A percentile compares a stretch with the other conserved stretches of the same genome.
phyloP scores from a whole-genome alignment of 2,113 vertebrate genomes.

The Dinomys branickii region DNA sequence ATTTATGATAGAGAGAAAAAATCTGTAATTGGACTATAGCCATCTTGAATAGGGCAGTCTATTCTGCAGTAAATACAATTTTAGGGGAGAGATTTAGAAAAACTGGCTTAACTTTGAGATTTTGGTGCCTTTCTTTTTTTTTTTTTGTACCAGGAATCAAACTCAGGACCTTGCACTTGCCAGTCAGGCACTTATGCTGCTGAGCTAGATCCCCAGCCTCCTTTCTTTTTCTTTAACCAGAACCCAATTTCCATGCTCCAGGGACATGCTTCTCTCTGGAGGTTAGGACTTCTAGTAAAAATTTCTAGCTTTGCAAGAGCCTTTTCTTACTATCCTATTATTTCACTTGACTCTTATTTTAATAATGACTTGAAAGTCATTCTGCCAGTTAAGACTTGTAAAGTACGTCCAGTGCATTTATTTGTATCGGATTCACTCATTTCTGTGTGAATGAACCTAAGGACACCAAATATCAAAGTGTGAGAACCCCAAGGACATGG shows the following conservation, averaged over 20 bases:
- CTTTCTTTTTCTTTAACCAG: not conserved
- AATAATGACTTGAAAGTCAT: not conserved
- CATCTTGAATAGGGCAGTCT: not conserved
- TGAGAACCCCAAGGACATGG: not conserved
- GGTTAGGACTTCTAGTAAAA: not conserved
- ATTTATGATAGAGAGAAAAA: not conserved
- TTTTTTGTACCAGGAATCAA: no score
- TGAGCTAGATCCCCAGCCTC: no score
- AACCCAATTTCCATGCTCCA: not conserved
- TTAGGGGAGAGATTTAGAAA: not conserved
- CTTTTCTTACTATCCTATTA: not conserved
- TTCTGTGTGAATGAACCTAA: not conserved
- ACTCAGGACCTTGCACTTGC: no score
- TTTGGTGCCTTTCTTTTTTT: not conserved
- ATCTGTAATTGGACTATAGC: not conserved
- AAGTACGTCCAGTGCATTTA: not conserved
- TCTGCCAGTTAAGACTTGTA: not conserved
- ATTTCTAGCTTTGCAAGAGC: not conserved
- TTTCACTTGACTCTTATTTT: not conserved
- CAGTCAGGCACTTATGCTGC: no score
- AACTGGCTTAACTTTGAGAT: not conserved
- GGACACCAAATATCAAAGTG: not conserved
- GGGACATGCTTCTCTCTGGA: not conserved
- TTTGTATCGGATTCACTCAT: constrained; percentile 15
- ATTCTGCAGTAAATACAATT: not conserved